phyloP scores from a whole-genome alignment of 2,113 vertebrate genomes.

The Otocyon megalotis region DNA sequence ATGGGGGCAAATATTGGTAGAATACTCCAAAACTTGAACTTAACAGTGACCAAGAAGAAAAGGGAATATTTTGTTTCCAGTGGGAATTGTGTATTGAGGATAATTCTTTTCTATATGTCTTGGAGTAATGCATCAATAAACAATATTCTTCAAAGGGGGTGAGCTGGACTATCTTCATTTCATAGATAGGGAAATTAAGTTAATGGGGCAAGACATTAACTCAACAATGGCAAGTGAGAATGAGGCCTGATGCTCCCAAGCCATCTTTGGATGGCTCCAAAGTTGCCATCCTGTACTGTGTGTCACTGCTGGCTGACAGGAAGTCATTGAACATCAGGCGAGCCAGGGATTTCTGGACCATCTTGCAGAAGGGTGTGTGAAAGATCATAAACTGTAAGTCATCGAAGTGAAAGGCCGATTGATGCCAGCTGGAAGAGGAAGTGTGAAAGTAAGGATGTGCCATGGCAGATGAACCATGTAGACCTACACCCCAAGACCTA shows the following conservation, averaged over 20 bases:
- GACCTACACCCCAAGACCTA: accelerated
- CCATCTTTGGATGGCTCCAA: too few species aligned
- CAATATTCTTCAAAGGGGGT: neutral
- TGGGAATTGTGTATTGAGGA: neutral
- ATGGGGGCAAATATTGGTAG: neutral
- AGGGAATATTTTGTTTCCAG: neutral
- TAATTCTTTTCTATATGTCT: neutral
- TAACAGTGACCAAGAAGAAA: neutral
- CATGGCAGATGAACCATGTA: neutral
- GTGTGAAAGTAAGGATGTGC: neutral
- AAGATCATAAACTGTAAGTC: conserved; percentile 89
- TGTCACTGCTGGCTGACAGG: conserved; percentile 72
- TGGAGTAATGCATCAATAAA: neutral
- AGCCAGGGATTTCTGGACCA: conserved; percentile 89
- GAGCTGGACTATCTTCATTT: neutral
- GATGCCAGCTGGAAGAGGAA: conserved; percentile 81
- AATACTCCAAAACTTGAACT: neutral
- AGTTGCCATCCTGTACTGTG: too few species aligned
- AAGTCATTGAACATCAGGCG: conserved; percentile 88
- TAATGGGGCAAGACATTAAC: neutral
- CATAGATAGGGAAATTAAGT: neutral
- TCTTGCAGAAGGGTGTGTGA: conserved; percentile 89
- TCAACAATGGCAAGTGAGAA: neutral
- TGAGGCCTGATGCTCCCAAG: neutral
- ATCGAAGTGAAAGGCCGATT: conserved; percentile 84